Base-by-base conservation (phyloP, 92 coral and sea anemone genomes). In the Porites divaricata region DNA sequence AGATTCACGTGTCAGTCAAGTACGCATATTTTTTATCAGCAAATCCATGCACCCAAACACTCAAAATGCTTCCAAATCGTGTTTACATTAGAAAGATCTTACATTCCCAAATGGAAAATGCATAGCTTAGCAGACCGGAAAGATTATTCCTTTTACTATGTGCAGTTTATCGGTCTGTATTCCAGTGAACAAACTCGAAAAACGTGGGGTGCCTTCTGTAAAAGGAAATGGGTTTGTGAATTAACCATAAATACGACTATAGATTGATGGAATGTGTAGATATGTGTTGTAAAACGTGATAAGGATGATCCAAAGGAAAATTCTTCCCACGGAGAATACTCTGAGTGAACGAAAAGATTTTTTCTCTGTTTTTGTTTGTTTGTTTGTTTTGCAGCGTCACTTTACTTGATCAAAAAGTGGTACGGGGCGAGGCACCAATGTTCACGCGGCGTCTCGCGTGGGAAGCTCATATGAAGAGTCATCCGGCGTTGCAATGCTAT, bases 241-340 rank as follows among this genome's bases (percentile, higher is more conserved):
- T 77, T 63, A 76, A 41, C 54, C 56, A 48, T 69, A 19, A 59
- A 62, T 35, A 28, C 8, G 57, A 52, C 70, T 13, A 77, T 45
- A 63, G 81, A 63, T 45, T 17, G 81, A 77, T 77, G 81, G 81
- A 10, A 77, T 77, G 81, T 41, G 67, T 6, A 77, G 81, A 77
- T 77, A 77, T 77, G 56, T 62, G 35, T 6, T 4, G 17, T 35
- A 8, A 24, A 35, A 15, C 20, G 81, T n/a, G 21, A 2, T 26
- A 35, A n/a, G 41, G 24, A 19, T 7, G 12, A 61, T 59, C 58
- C 5, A 35, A 16, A 10, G 35, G 57, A 52, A 76, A 63, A 76
- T 3, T 70, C 59, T 63, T 61, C 28, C 50, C 81, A 59, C 35
- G 25, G 23, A 62, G 57, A 56, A 35, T 35, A 35, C 45, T 35